phyloP scores from a whole-genome alignment of 2,113 vertebrate species.

The Labrus mixtus region DNA sequence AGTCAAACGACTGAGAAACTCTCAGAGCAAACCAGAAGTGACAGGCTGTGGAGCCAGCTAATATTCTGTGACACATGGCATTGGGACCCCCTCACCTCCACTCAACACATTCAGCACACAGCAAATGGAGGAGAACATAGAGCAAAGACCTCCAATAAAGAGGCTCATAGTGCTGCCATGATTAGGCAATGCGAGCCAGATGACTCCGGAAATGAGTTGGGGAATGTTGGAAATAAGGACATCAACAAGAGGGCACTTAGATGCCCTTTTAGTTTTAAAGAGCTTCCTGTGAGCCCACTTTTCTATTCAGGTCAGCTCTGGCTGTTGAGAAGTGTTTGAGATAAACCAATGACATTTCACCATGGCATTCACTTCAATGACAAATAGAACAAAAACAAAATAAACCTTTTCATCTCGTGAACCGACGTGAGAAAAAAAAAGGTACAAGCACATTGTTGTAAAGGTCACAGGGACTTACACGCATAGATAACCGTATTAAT shows the following conservation, averaged over 20 bases:
- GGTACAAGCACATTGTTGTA: conserved; percentile 75
- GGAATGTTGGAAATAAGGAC: conserved; percentile 62
- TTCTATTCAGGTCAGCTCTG: conserved; percentile 35
- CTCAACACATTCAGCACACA: conserved; percentile 65
- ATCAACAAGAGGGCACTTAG: conserved; percentile 65
- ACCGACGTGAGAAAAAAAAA: conserved; percentile 45
- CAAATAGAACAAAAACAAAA: conserved; percentile 46
- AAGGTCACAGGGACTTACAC: conserved; percentile 85
- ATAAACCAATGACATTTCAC: conserved; percentile 80
- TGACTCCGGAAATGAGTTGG: conserved; percentile 71
- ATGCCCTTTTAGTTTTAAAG: conserved; percentile 54
- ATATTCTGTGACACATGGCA: conserved; percentile 77
- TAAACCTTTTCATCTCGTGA: conserved; percentile 67
- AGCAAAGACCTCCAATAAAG: conserved; percentile 54
- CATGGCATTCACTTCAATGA: conserved; percentile 70
- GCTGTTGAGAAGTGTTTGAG: conserved; percentile 41
- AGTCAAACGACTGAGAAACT: conserved; percentile 58
- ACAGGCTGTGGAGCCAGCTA: conserved; percentile 76
- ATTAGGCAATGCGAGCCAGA: conserved; percentile 56
- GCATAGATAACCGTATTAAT: conserved; percentile 82
- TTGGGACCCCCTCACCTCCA: conserved; percentile 78
- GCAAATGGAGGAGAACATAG: conserved; percentile 67
- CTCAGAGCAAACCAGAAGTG: conserved; percentile 74
- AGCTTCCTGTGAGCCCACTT: conserved; percentile 33
- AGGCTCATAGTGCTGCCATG: conserved; percentile 38